phyloP scores from a whole-genome alignment of 2,797 vertebrate genomes.

The Macrochelys suwanniensis region DNA sequence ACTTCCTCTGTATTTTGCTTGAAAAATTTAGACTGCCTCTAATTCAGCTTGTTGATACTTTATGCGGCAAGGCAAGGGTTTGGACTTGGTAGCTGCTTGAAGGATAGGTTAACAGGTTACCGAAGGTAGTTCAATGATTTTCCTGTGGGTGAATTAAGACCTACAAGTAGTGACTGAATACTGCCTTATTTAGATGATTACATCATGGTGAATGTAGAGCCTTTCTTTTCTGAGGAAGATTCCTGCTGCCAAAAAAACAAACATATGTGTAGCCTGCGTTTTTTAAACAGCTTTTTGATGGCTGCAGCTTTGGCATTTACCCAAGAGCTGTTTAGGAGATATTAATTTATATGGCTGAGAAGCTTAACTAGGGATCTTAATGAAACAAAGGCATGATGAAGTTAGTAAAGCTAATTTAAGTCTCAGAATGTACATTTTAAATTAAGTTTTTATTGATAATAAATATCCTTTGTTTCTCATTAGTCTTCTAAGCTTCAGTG shows the following conservation, averaged over 20 bases:
- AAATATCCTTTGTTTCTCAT: constrained; percentile 81
- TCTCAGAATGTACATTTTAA: constrained; percentile 80
- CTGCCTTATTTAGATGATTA: not conserved
- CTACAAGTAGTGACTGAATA: not conserved
- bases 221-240: constrained; percentile 23
- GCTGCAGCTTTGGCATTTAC: constrained; percentile 36
- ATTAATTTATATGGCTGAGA: constrained; percentile 70
- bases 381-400: constrained; percentile 75
- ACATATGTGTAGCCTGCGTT: not conserved
- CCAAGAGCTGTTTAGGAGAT: constrained; percentile 64
- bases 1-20: not conserved
- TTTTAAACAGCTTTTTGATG: constrained; percentile 55
- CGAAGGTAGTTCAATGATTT: not conserved
- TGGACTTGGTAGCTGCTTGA: not conserved
- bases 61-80: not conserved
- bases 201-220: not conserved
- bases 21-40: not conserved
- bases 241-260: not conserved
- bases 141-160: not conserved
- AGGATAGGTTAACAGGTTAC: not conserved
- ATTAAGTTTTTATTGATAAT: constrained; percentile 84
- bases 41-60: not conserved
- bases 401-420: constrained; percentile 79
- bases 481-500: constrained; percentile 76
- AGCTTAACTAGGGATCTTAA: constrained; percentile 75